phyloP scores from a whole-genome alignment of 2,113 vertebrate species.

The Tursiops truncatus region DNA sequence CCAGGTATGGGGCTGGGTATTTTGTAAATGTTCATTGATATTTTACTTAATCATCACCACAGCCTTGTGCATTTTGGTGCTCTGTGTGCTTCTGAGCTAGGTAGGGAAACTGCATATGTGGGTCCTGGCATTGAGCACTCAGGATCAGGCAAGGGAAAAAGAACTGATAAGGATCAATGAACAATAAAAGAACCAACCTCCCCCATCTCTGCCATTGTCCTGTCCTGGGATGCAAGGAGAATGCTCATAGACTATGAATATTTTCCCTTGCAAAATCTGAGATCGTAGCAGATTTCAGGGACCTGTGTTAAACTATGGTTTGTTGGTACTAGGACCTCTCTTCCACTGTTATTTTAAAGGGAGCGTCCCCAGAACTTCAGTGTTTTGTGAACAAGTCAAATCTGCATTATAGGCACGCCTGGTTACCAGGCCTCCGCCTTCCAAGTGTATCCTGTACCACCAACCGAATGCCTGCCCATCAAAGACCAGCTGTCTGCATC shows the following conservation, averaged over 20 bases:
- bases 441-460: rapidly evolving
- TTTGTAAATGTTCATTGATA: background rate
- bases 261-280: background rate
- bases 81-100: background rate
- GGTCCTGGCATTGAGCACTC: background rate
- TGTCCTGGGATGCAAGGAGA: background rate
- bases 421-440: background rate
- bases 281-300: background rate
- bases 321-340: background rate
- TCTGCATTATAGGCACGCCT: rapidly evolving
- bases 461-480: background rate
- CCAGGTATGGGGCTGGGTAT: background rate
- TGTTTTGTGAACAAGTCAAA: background rate
- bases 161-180: background rate
- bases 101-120: rapidly evolving
- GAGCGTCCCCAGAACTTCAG: background rate
- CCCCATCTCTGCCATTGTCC: background rate
- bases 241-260: background rate
- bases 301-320: too few species aligned
- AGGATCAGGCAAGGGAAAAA: background rate
- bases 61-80: background rate
- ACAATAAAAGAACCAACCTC: background rate
- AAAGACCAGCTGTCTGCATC: background rate
- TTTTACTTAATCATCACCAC: background rate
- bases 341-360: background rate